Conservation (phyloP, 2,797 vertebrate species). For the Peromyscus eremicus region DNA sequence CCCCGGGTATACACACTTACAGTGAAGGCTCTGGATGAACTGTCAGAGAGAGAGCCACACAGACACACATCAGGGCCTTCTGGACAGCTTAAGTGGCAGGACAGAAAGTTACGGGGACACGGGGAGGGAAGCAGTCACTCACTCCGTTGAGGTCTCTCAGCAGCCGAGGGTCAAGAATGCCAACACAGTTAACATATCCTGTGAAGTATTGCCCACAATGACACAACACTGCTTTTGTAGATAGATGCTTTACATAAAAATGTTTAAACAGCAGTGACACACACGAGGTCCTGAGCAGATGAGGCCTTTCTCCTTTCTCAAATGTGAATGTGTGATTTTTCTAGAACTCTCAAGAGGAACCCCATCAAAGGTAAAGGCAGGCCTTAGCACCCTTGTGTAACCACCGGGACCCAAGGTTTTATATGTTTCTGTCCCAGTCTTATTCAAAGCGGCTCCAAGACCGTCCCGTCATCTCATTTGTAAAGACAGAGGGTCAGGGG, state of each 20-base stretch:
- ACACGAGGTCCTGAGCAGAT: not conserved
- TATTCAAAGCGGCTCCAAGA: not conserved
- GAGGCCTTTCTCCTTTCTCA: not conserved
- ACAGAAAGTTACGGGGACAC: not conserved
- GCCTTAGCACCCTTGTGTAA: not conserved
- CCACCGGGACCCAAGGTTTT: not conserved
- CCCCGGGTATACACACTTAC: rapidly evolving
- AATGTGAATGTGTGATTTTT: not conserved
- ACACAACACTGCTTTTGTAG: not conserved
- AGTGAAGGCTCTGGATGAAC: not conserved
- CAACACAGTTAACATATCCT: not conserved
- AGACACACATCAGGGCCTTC: not conserved
- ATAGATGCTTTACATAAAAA: not conserved
- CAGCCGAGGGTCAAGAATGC: not conserved
- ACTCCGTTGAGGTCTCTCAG: not conserved
- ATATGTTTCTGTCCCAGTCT: not conserved
- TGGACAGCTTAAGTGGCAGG: not conserved
- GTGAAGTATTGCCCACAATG: not conserved
- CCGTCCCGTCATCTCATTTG: not conserved
- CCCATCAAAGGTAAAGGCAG: not conserved
- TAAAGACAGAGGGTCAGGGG: not conserved
- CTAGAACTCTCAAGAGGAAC: not conserved
- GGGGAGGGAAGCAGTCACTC: not conserved
- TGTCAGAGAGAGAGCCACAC: not conserved
- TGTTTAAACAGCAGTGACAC: not conserved